phyloP scores from a whole-genome alignment of 2,113 vertebrate species.

The Salminus brasiliensis region DNA sequence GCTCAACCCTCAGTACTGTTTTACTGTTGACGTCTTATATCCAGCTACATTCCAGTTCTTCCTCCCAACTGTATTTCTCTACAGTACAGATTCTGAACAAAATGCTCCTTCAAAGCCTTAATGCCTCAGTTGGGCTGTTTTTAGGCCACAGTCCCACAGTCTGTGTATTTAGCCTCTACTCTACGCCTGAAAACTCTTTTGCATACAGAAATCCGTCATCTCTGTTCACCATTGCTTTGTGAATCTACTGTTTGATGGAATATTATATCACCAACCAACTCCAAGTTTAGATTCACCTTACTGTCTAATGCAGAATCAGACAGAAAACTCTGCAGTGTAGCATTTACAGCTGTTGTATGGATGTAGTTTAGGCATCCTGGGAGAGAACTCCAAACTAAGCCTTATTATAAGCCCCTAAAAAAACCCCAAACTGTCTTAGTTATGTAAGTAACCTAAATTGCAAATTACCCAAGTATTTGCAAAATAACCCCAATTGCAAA shows the following conservation, averaged over 20 bases:
- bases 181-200: background rate
- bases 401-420: background rate
- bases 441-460: conserved; percentile 40
- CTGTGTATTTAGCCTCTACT: too few species aligned
- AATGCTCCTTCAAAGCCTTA: too few species aligned
- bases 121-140: too few species aligned
- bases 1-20: too few species aligned
- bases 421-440: conserved; percentile 7
- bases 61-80: too few species aligned
- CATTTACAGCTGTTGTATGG: background rate
- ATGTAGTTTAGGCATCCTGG: background rate
- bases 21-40: too few species aligned
- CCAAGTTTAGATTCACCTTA: background rate
- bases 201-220: background rate
- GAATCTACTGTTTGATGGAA: background rate
- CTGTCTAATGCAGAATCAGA: background rate
- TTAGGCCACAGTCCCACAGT: too few species aligned
- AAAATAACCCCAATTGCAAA: background rate
- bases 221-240: background rate
- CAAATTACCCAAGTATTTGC: background rate
- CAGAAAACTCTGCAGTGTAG: background rate
- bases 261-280: background rate
- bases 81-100: too few species aligned
- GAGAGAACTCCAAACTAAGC: conserved; percentile 3
- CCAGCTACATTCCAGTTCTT: too few species aligned